These are phyloP conservation scores for Ctena decussata DNA, from an alignment of 2,888 invertebrate species.

Conservation along the genomic window DNA sequence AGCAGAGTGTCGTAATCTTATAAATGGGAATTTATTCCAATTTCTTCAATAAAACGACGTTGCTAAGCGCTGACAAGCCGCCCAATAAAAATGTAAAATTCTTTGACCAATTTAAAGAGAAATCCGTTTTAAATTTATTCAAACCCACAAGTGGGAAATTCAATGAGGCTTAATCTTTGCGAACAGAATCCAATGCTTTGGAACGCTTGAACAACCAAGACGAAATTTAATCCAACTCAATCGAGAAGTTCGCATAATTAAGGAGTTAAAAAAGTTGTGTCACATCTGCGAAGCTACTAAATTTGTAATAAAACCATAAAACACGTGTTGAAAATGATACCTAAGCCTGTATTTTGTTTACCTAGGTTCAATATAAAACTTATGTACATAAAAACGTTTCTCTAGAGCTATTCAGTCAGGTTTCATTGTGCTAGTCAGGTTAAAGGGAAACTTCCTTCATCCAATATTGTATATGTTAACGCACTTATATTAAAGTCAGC, in stretches of 20 bases:
- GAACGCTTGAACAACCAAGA: constrained; percentile 27
- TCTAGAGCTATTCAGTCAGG: background rate
- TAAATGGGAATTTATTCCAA: background rate
- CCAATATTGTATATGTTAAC: too few relatives aligned
- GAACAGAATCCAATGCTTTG: constrained; percentile 14
- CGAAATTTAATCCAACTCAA: background rate
- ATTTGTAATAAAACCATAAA: constrained; percentile 5
- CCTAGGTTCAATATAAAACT: background rate
- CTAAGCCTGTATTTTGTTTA: background rate
- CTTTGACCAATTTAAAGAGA: background rate
- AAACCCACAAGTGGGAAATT: background rate
- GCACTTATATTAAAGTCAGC: too few relatives aligned
- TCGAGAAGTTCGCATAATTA: background rate
- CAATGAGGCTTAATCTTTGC: background rate
- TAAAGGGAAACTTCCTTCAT: background rate
- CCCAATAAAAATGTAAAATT: background rate
- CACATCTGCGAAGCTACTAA: background rate
- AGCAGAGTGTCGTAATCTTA: background rate
- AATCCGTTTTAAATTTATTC: constrained; percentile 1
- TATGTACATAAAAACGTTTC: background rate
- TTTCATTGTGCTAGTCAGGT: too few relatives aligned
- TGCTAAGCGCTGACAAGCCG: background rate
- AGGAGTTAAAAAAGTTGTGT: background rate
- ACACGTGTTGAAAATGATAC: constrained; percentile 16
- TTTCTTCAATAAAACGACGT: background rate